These are phyloP conservation scores for Eretmocerus hayati DNA, from an alignment of 2,888 invertebrate species.

Conservation along the genomic window DNA sequence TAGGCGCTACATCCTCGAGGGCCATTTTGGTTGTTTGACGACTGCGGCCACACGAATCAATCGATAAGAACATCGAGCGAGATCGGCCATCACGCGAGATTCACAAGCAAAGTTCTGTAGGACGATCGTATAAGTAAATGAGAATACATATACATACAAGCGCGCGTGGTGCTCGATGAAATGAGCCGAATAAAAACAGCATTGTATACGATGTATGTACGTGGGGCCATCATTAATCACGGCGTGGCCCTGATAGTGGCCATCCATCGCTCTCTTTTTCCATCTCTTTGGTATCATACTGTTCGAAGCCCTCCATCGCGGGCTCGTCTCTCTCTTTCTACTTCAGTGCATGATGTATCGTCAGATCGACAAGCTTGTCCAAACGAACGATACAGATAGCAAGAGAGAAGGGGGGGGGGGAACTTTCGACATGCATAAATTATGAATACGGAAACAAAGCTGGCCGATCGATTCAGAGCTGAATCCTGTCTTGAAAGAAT, in stretches of 20 bases:
- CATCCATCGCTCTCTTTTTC: slow-evolving; percentile 30
- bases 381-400: slow-evolving; percentile 24
- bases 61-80: not conserved
- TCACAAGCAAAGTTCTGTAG: too few species aligned
- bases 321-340: not conserved
- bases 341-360: slow-evolving; percentile 37
- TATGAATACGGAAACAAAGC: too few species aligned
- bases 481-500: too few species aligned
- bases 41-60: not conserved
- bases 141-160: not conserved
- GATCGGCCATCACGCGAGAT: too few species aligned
- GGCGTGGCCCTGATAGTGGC: slow-evolving; percentile 39
- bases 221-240: slow-evolving; percentile 44
- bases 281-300: slow-evolving; percentile 21
- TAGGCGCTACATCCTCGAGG: not conserved
- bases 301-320: slow-evolving; percentile 6
- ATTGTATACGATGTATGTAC: slow-evolving; percentile 39
- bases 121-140: too few species aligned
- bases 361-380: slow-evolving; percentile 29
- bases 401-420: too few species aligned
- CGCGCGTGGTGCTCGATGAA: slow-evolving; percentile 25
- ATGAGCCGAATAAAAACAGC: slow-evolving; percentile 47
- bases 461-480: too few species aligned
- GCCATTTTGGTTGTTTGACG: not conserved
- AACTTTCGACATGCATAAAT: too few species aligned